Percentiles rank a stretch among this genome's conserved stretches.
Evolutionary conservation across 2,113 vertebrate genomes (phyloP).

Genomic region (Forbesichthys papilliferus): DNA sequence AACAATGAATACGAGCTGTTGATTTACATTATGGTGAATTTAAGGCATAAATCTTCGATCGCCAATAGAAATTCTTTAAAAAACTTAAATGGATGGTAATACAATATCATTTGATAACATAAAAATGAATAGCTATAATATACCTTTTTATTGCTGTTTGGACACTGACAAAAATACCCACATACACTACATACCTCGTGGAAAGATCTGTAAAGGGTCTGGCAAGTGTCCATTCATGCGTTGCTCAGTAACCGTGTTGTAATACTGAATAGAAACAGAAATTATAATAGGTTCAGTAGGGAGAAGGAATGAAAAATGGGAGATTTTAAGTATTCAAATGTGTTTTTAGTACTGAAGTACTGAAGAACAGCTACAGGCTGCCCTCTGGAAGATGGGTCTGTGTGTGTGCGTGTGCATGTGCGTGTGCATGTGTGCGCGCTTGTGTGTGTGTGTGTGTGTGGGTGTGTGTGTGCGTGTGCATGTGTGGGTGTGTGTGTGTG

Average conservation of each 20-base stretch:
- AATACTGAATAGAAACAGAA: slow-evolving; percentile 85
- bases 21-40: background rate
- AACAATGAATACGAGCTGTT: background rate
- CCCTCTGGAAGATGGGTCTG: no score
- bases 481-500: no score
- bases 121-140: background rate
- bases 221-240: slow-evolving; percentile 91
- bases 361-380: background rate
- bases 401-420: no score
- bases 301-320: background rate
- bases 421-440: no score
- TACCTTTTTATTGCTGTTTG: slow-evolving; percentile 2
- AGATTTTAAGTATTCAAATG: no score
- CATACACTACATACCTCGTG: slow-evolving; percentile 72
- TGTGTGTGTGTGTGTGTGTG: no score
- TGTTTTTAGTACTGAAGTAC: background rate
- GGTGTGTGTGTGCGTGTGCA: no score
- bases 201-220: slow-evolving; percentile 97
- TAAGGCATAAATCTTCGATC: background rate
- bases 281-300: slow-evolving; percentile 39
- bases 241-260: slow-evolving; percentile 93
- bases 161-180: slow-evolving; percentile 16
- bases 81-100: background rate
- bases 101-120: background rate
- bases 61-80: background rate